A percentile compares a stretch with the other conserved stretches of the same genome.
phyloP scores from a whole-genome alignment of 2,113 vertebrate genomes.

The Lonchura striata region DNA sequence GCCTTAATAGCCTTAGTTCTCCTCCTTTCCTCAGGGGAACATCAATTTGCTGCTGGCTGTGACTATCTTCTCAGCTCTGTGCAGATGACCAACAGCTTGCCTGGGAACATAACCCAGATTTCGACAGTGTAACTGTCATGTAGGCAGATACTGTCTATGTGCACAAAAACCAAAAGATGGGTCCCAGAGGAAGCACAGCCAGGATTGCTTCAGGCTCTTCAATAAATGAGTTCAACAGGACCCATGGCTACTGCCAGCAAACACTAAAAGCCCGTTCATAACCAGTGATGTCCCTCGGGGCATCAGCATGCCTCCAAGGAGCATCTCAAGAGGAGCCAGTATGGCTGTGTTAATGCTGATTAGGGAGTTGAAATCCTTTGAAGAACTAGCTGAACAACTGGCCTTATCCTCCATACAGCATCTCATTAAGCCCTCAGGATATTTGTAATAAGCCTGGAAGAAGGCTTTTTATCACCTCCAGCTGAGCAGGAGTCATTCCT shows the following conservation, averaged over 20 bases:
- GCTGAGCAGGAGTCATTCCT: neutral
- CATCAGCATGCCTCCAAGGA: neutral
- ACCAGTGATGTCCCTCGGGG: neutral
- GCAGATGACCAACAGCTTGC: conserved; percentile 35
- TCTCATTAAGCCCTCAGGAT: neutral
- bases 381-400: neutral
- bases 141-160: neutral
- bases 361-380: conserved; percentile 7
- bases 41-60: neutral
- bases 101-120: conserved; percentile 12
- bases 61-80: neutral
- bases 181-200: neutral
- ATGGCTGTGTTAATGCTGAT: conserved; percentile 29
- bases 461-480: conserved; percentile 34
- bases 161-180: neutral
- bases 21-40: neutral
- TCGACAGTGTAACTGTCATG: neutral
- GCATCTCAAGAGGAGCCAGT: neutral
- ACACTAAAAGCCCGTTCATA: neutral
- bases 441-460: neutral
- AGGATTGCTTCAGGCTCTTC: neutral
- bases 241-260: neutral
- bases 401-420: conserved; percentile 5
- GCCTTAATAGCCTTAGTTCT: neutral
- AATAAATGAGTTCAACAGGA: neutral